phyloP scores from a whole-genome alignment of 2,797 vertebrate genomes.

The Prionace glauca region DNA sequence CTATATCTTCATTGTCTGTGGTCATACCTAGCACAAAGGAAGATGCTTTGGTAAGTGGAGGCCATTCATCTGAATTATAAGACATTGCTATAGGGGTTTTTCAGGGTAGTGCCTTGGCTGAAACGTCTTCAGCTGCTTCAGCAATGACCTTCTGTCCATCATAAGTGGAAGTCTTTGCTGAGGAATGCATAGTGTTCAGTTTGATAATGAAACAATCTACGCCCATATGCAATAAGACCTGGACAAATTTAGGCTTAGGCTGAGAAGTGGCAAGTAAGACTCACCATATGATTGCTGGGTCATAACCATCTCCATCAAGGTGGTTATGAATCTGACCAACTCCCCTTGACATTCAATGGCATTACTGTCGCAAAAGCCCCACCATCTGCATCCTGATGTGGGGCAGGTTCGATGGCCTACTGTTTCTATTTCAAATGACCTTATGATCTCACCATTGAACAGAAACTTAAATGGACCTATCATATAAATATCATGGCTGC shows the following conservation, averaged over 20 bases:
- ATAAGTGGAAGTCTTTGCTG: too few species aligned
- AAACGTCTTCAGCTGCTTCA: background rate
- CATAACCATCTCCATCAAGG: too few species aligned
- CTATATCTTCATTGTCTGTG: background rate
- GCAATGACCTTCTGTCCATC: background rate
- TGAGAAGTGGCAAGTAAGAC: background rate
- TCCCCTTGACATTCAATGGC: background rate
- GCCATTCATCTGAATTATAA: too few species aligned
- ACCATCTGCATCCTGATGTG: background rate
- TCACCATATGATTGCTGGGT: too few species aligned
- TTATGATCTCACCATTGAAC: background rate
- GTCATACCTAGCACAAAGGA: too few species aligned
- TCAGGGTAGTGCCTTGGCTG: background rate
- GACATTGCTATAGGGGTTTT: background rate
- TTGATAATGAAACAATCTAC: background rate
- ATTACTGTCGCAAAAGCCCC: background rate
- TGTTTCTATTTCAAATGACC: background rate
- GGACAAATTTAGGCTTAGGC: background rate
- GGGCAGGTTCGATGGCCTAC: background rate
- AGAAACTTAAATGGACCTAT: background rate
- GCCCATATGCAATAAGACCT: background rate
- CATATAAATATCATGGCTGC: background rate
- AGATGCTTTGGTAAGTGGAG: too few species aligned
- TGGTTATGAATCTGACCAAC: background rate
- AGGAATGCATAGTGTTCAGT: too few species aligned